These are phyloP conservation scores for Acrocera orbiculus DNA, from an alignment of 2,888 invertebrate genomes.

Conservation along the genomic window DNA sequence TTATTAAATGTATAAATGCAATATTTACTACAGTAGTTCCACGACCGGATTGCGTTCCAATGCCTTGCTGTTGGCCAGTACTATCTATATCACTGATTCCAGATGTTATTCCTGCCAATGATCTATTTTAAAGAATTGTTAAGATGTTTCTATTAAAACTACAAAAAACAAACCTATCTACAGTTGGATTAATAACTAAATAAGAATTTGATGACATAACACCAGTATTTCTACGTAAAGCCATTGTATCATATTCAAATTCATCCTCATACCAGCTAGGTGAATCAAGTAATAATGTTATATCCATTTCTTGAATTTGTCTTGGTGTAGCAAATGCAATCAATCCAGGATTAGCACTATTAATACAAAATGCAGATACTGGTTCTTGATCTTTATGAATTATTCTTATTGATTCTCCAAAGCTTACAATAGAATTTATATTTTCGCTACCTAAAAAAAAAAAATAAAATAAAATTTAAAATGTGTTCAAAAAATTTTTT, in stretches of 20 bases:
- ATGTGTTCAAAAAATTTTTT: conserved; percentile 20
- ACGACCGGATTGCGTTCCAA: conserved; percentile 65
- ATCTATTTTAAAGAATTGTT: too few relatives aligned
- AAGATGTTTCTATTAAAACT: too few relatives aligned
- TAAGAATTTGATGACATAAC: conserved; percentile 63
- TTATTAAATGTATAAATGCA: too few relatives aligned
- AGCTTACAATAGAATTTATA: conserved; percentile 8
- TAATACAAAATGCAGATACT: conserved; percentile 91
- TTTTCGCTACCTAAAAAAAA: conserved; percentile 12
- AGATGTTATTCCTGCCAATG: too few relatives aligned
- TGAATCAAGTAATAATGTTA: conserved; percentile 74
- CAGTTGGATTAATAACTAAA: conserved; percentile 65
- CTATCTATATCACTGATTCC: too few relatives aligned
- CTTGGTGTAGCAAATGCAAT: conserved; percentile 88
- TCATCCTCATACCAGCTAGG: conserved; percentile 93
- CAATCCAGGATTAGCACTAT: conserved; percentile 69
- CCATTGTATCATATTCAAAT: conserved; percentile 89
- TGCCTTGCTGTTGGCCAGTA: conserved; percentile 47
- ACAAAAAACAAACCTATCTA: conserved; percentile 37
- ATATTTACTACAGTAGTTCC: conserved; percentile 71
- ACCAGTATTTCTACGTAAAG: conserved; percentile 58
- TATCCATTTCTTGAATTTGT: conserved; percentile 96
- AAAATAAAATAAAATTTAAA: conserved; percentile 10
- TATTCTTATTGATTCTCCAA: conserved; percentile 75
- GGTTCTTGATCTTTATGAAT: conserved; percentile 99